Evolutionary conservation across 2,888 invertebrate genomes (phyloP).

Genomic region (Drosophila formosana): DNA sequence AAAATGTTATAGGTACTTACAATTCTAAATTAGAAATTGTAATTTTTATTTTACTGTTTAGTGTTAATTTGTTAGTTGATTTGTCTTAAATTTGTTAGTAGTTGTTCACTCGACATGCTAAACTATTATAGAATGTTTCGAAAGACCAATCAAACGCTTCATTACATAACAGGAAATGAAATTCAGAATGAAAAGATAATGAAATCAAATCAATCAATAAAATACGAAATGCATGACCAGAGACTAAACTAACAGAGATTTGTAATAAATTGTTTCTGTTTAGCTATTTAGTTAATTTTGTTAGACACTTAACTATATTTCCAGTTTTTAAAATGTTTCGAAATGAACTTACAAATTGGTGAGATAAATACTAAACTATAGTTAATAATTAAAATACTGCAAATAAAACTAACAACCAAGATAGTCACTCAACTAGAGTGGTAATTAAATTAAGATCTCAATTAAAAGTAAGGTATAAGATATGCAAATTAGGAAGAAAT

Average conservation of each 20-base stretch:
- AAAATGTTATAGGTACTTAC: constrained; percentile 58
- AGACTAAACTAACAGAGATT: constrained; percentile 73
- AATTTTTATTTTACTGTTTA: constrained; percentile 34
- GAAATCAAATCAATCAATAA: constrained; percentile 9
- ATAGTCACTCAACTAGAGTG: constrained; percentile 24
- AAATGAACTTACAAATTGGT: constrained; percentile 57
- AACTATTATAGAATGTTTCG: constrained; percentile 63
- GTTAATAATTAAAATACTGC: constrained; percentile 44
- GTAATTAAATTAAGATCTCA: constrained; percentile 37
- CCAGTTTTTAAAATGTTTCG: constrained; percentile 49
- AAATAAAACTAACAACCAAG: constrained; percentile 48
- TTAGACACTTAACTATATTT: constrained; percentile 70
- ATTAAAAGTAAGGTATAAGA: constrained; percentile 28
- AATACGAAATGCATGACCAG: constrained; percentile 66
- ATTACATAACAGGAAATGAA: constrained; percentile 62
- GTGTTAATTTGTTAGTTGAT: constrained; percentile 40
- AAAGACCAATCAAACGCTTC: constrained; percentile 69
- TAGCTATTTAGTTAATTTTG: constrained; percentile 40
- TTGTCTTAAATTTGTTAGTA: constrained; percentile 36
- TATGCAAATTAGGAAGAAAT: constrained; percentile 66
- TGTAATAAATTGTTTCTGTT: constrained; percentile 23
- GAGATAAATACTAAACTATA: constrained; percentile 71
- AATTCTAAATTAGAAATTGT: constrained; percentile 40
- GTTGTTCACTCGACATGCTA: constrained; percentile 72
- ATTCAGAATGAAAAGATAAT: constrained; percentile 26